Percentiles rank a stretch among this genome's conserved stretches.
Conservation (phyloP, 2,113 vertebrate genomes). For the Pituophis catenifer region DNA sequence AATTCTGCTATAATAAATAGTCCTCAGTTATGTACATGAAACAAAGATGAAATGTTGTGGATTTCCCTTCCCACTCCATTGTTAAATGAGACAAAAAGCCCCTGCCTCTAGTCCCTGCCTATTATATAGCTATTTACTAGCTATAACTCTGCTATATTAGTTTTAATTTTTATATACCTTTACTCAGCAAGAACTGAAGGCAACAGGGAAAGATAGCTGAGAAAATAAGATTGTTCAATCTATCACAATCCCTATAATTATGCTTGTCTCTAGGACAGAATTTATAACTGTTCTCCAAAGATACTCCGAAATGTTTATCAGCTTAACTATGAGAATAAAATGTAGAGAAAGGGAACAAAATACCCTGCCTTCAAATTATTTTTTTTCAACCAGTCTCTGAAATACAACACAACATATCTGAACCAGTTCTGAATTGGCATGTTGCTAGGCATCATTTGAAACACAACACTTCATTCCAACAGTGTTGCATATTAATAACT, state of each 20-base stretch:
- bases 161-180: background rate
- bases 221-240: background rate
- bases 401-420: constrained; percentile 44
- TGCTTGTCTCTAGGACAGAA: background rate
- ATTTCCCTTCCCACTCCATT: background rate
- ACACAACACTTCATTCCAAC: constrained; percentile 38
- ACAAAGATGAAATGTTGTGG: background rate
- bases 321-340: background rate
- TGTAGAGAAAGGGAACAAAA: background rate
- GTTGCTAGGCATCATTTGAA: constrained; percentile 57
- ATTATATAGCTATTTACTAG: background rate
- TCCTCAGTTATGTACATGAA: background rate
- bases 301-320: constrained; percentile 30
- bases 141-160: background rate
- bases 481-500: constrained; percentile 39
- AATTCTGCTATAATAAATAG: background rate
- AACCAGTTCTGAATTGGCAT: constrained; percentile 32
- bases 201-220: background rate
- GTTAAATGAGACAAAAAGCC: background rate
- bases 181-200: background rate
- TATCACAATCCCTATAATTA: background rate
- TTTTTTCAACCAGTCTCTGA: constrained; percentile 46
- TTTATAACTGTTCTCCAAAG: background rate
- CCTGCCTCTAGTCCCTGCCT: background rate
- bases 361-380: background rate